Base-by-base conservation (phyloP, 2,797 vertebrate genomes). In the Dendrocincla fuliginosa region DNA sequence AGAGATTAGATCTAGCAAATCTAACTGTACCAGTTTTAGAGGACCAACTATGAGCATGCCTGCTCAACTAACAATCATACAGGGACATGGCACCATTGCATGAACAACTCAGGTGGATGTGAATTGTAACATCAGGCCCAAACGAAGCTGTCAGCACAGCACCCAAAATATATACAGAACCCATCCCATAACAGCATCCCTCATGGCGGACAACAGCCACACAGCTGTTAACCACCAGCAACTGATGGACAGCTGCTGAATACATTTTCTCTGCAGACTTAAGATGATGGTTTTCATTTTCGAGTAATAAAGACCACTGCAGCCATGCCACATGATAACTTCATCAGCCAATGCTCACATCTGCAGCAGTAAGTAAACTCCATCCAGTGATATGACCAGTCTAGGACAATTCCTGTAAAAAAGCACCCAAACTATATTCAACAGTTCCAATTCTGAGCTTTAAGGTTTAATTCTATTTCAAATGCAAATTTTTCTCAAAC, bases 1-100 rank as follows among this genome's bases (percentile, higher is more conserved):
- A 53, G 30, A 53, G 35, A 46, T 13, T 11, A 41, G 9, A 70
- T 30, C 7, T 20, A 59, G 16, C 13, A 82, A 73, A 68, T 50
- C 14, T 24, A 16, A 76, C 55, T 56, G 28, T 15, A 44, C 2
- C 18, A 32, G 25, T 55, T 87, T 87, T 23, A 78, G 44, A 53
- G 20, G 33, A 63, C 17, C 0, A 4, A 6, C 16, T 42, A 27
- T 0, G 9, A 64, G 33, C 23, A 57, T 4, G 39, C 2, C 27
- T 73, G 22, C 39, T 16, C 56, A 69, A 13, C 12, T 9, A 69
- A 41, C 25, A 69, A 44, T 32, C 52, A 33, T 3, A 63, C 22
- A 44, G 17, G 28, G 17, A 12, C 0, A 6, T 3, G 20, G 35
- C 28, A 76, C 9, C 13, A 41, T 0, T 20, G 11, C 20, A 39